phyloP scores from a whole-genome alignment of 1,140 invertebrate genomes.

The Paracyclopina nana region DNA sequence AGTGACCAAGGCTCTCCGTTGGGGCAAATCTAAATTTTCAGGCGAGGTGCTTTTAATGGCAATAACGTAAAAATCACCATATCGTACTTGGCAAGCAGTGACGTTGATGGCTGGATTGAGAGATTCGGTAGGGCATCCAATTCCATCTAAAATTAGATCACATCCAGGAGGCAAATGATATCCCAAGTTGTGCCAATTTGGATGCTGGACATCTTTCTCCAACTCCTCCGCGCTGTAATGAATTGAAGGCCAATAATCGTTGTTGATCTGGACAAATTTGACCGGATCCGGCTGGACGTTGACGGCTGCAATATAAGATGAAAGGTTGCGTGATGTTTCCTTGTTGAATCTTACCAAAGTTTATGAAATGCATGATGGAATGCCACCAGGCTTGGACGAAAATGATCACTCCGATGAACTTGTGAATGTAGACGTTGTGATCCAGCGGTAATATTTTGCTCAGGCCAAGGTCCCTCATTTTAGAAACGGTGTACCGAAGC shows the following conservation, averaged over 20 bases:
- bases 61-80: too few species aligned
- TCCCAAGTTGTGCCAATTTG: too few species aligned
- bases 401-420: slow-evolving; percentile 64
- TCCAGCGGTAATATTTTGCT: slow-evolving; percentile 60
- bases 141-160: too few species aligned
- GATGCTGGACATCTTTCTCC: too few species aligned
- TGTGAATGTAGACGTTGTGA: slow-evolving; percentile 83
- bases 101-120: too few species aligned
- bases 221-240: too few species aligned
- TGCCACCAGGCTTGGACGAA: slow-evolving; percentile 51
- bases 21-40: too few species aligned
- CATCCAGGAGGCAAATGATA: too few species aligned
- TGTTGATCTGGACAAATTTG: slow-evolving; percentile 10
- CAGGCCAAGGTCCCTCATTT: slow-evolving; percentile 50
- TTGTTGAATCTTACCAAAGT: slow-evolving; percentile 43
- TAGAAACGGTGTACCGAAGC: slow-evolving; percentile 65
- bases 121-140: too few species aligned
- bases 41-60: too few species aligned
- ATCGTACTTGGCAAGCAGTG: too few species aligned
- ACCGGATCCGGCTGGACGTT: slow-evolving; percentile 9
- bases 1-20: not conserved
- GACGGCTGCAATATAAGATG: slow-evolving; percentile 13
- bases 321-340: not conserved
- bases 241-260: not conserved
- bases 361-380: slow-evolving; percentile 63